Conservation (phyloP, 2,113 vertebrate species). For the Lagopus muta region DNA sequence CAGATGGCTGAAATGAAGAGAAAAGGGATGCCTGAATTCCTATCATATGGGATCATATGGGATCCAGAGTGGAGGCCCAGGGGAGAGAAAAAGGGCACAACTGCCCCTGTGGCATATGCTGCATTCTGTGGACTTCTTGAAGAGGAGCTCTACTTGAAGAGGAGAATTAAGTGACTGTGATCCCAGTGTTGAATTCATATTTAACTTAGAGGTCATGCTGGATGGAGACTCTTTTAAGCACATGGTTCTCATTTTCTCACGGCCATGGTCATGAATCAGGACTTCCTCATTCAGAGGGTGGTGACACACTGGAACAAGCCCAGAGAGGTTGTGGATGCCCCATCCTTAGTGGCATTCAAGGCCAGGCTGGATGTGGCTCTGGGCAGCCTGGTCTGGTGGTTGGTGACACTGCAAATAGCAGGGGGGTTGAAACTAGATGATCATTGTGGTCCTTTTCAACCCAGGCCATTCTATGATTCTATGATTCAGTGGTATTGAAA, state of each 20-base stretch:
- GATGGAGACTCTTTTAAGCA: not conserved
- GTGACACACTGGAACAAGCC: too few species aligned
- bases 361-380: too few species aligned
- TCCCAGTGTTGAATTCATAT: not conserved
- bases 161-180: not conserved
- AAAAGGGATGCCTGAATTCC: not conserved
- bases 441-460: too few species aligned
- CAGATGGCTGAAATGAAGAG: not conserved
- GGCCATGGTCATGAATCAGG: too few species aligned
- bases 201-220: rapidly evolving
- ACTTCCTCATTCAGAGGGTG: too few species aligned
- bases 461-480: too few species aligned
- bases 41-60: not conserved
- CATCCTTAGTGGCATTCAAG: too few species aligned
- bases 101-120: not conserved
- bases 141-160: not conserved
- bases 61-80: not conserved
- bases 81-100: not conserved
- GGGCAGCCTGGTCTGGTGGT: too few species aligned
- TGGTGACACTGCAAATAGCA: too few species aligned
- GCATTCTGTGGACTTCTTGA: not conserved
- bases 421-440: too few species aligned
- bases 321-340: too few species aligned
- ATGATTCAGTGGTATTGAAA: not conserved
- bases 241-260: not conserved